Conservation (phyloP, 2,113 vertebrate species). For the zebrafish (Danio rerio) region DNA sequence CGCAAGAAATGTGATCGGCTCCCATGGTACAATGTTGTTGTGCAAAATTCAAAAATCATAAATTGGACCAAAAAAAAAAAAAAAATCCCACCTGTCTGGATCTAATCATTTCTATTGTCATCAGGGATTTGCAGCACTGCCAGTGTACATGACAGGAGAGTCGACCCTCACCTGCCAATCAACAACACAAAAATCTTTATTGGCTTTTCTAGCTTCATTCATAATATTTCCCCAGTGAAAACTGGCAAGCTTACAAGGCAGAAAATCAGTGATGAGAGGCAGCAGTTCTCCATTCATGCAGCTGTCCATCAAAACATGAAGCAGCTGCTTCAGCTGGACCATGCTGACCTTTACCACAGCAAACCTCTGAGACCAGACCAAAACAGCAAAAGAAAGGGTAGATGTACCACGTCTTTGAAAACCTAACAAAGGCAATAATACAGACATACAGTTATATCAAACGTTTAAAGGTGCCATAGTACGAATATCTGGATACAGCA, state of each 20-base stretch:
- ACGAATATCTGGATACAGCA: no score
- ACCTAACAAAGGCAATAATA: background rate
- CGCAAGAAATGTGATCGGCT: no score
- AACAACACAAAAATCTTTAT: background rate
- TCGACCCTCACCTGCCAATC: background rate
- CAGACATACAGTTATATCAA: no score
- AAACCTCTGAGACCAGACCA: background rate
- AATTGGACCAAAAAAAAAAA: background rate
- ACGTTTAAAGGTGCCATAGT: no score
- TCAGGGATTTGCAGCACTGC: background rate
- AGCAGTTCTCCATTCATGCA: slow-evolving; percentile 16
- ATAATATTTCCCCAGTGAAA: background rate
- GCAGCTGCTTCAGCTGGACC: slow-evolving; percentile 11
- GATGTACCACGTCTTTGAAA: background rate
- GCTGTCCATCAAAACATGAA: slow-evolving; percentile 54
- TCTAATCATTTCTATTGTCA: background rate
- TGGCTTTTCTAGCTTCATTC: slow-evolving; percentile 1
- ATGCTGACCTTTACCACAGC: background rate
- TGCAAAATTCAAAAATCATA: background rate
- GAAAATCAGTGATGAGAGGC: background rate
- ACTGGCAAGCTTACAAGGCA: slow-evolving; percentile 6
- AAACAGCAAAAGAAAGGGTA: background rate
- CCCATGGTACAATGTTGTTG: no score
- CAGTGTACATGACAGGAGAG: slow-evolving; percentile 5
- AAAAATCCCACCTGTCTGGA: background rate